Evolutionary conservation across 2,797 vertebrate species (phyloP), one percentile per base, ranked within the genome.

Genomic region (Propithecus deckenii): DNA sequence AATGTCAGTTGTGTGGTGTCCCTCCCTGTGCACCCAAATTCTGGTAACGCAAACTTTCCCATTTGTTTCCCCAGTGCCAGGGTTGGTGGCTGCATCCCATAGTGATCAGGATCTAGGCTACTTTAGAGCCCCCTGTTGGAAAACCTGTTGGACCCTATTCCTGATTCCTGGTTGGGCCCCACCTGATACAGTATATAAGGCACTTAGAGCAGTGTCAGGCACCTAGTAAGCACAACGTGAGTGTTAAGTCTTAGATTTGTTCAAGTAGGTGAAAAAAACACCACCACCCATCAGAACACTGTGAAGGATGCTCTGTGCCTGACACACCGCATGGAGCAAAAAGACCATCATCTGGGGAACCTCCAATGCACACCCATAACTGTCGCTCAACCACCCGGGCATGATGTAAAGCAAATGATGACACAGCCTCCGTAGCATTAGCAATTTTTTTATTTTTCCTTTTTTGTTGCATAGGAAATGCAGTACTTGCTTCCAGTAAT

Each of bases 401-500:
- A 8, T n/a, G 91, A 74, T 15, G 76, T 13, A 35, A 76, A 80
- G 95, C 76, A 88, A 98, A 97, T 35, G 93, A 98, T 86, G 96
- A 98, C 98, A 97, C 97, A 25, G 96, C 97, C 97, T 81, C 85
- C 96, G 96, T 99, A 99, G 99, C 99, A 99, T 99, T 99, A 99
- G 99, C 99, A 99, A 99, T 99, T 99, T 99, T 99, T 99, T 99
- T 99, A 99, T 99, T 99, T 99, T 99, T 99, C 98, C 99, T 99
- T 99, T 97, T 98, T 99, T 98, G 99, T 99, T 99, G 99, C 99
- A 99, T 99, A 99, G 99, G 99, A 99, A 99, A 99, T 99, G 99
- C 99, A 99, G 99, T 99, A 99, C 98, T 99, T 99, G 99, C 99
- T 99, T 99, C 99, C 99, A 99, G 99, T 99, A 99, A 99, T 99